A percentile compares a stretch with the other conserved stretches of the same genome.
Conservation (phyloP, 1,140 invertebrate species). For the Ceratosolen fusciceps region DNA sequence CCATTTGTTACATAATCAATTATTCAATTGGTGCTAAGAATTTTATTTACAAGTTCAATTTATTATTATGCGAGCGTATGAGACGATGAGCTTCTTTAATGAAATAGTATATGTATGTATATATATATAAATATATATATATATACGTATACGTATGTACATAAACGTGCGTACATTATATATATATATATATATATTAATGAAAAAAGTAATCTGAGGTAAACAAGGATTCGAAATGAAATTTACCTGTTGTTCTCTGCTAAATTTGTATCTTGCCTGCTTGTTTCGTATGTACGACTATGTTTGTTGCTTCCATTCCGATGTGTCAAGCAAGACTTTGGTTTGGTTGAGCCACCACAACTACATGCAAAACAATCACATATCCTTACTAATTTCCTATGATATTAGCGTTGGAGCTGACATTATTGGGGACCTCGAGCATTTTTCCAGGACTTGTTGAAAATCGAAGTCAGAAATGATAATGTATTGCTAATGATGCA, state of each 20-base stretch:
- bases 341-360: constrained; percentile 79
- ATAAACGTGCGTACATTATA: too few species aligned
- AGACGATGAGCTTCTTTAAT: constrained; percentile 45
- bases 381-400: constrained; percentile 65
- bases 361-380: constrained; percentile 74
- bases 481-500: constrained; percentile 48
- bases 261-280: constrained; percentile 70
- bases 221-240: constrained; percentile 51
- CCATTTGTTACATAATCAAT: too few species aligned
- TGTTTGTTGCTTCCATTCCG: constrained; percentile 74
- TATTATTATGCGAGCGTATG: constrained; percentile 38
- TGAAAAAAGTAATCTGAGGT: constrained; percentile 60
- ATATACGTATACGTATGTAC: too few species aligned
- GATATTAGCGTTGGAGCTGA: constrained; percentile 44
- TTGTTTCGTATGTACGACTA: constrained; percentile 71
- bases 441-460: constrained; percentile 41
- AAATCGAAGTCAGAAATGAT: constrained; percentile 45
- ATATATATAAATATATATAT: too few species aligned
- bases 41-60: constrained; percentile 43
- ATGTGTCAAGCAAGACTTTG: constrained; percentile 84
- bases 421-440: constrained; percentile 42
- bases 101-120: too few species aligned
- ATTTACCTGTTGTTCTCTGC: constrained; percentile 74
- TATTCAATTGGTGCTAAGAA: too few species aligned
- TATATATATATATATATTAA: too few species aligned